A percentile compares a stretch with the other conserved stretches of the same genome.
phyloP scores from a whole-genome alignment of 2,113 vertebrate genomes.

The Microcebus jonahi region DNA sequence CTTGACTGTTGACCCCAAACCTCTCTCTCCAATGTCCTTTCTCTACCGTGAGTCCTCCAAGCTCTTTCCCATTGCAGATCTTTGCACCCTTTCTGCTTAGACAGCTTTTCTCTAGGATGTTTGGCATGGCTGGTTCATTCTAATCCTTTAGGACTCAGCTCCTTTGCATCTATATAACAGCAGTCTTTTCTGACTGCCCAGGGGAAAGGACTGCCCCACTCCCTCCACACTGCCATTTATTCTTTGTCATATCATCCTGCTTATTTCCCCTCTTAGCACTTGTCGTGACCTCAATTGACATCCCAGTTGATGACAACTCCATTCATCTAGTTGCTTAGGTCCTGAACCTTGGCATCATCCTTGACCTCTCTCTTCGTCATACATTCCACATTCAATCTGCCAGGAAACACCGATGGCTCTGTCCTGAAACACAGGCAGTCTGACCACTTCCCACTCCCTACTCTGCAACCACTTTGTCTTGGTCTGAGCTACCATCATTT shows the following conservation, averaged over 20 bases:
- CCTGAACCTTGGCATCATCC: neutral
- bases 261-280: neutral
- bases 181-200: neutral
- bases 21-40: neutral
- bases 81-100: neutral
- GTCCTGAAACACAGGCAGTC: neutral
- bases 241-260: neutral
- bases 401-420: neutral
- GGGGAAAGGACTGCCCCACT: neutral
- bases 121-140: neutral
- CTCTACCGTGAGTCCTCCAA: neutral
- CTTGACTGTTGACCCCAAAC: neutral
- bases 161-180: neutral
- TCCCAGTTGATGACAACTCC: neutral
- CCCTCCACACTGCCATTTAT: neutral
- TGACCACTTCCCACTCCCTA: neutral
- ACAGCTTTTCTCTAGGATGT: neutral
- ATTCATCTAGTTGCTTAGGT: neutral
- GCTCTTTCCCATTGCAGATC: neutral
- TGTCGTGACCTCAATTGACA: neutral
- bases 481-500: neutral
- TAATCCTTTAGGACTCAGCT: neutral
- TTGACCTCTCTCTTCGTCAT: neutral
- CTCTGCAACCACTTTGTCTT: neutral
- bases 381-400: neutral